Evolutionary conservation across 1,140 invertebrate genomes (phyloP).

Genomic region (Drosophila orena): DNA sequence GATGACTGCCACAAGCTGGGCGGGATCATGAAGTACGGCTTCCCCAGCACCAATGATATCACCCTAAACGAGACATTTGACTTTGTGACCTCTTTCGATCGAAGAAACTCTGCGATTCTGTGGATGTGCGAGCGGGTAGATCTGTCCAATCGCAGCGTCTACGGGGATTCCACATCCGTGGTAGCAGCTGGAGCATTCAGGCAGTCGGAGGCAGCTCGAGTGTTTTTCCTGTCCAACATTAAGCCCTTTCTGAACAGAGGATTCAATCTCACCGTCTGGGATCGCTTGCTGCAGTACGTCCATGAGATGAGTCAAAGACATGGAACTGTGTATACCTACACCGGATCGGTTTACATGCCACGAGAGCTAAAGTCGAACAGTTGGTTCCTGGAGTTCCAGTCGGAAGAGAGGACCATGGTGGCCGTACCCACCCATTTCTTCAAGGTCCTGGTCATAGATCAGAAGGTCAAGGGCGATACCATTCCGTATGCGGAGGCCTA

Average conservation of each 20-base stretch:
- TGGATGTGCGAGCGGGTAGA: conserved; percentile 98
- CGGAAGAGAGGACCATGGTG: conserved; percentile 96
- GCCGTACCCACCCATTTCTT: conserved; percentile 99
- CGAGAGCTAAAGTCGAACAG: conserved; percentile 91
- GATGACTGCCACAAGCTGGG: conserved; percentile 44
- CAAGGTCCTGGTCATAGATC: conserved; percentile 94
- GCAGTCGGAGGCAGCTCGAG: conserved; percentile 87
- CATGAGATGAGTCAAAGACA: conserved; percentile 91
- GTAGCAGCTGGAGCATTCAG: conserved; percentile 1
- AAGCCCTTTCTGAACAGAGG: conserved; percentile 97
- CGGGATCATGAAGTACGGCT: conserved; percentile 95
- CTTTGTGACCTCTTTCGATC: conserved; percentile 97
- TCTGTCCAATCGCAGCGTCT: background rate
- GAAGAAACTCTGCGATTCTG: conserved; percentile 93
- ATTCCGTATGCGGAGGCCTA: conserved; percentile 95
- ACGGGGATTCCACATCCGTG: conserved; percentile 70
- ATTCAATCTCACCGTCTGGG: conserved; percentile 97
- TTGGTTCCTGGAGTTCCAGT: conserved; percentile 96
- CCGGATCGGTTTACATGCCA: conserved; percentile 98
- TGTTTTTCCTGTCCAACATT: conserved; percentile 97
- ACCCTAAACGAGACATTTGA: conserved; percentile 90
- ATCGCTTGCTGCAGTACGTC: conserved; percentile 94
- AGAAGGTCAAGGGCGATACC: conserved; percentile 85
- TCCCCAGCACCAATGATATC: conserved; percentile 95
- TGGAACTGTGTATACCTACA: conserved; percentile 96